phyloP scores from a whole-genome alignment of 2,888 invertebrate genomes.

The Lingula anatina region DNA sequence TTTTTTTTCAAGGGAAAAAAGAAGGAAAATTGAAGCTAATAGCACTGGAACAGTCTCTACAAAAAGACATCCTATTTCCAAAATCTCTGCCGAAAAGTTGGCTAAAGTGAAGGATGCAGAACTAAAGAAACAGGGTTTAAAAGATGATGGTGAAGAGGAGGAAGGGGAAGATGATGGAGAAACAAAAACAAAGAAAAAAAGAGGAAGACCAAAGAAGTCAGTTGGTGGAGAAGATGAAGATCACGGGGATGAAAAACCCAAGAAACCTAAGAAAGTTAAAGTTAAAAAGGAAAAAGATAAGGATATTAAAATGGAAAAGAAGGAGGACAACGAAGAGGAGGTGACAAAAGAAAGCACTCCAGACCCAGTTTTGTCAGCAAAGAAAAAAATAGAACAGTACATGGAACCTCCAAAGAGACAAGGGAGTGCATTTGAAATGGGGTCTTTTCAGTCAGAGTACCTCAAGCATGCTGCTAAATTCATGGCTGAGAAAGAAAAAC shows the following conservation, averaged over 20 bases:
- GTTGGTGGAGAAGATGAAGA: not conserved
- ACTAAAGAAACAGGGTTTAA: too few relatives aligned
- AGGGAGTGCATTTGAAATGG: constrained; percentile 4
- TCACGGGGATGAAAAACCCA: not conserved
- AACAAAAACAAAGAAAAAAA: not conserved
- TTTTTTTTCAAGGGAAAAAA: too few relatives aligned
- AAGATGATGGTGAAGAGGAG: too few relatives aligned
- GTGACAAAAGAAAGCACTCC: too few relatives aligned
- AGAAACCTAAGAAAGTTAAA: constrained; percentile 1
- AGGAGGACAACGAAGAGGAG: constrained; percentile 4
- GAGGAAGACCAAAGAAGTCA: not conserved
- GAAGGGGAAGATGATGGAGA: too few relatives aligned
- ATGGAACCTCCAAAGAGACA: constrained; percentile 1
- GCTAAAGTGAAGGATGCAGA: too few relatives aligned
- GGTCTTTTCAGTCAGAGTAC: too few relatives aligned
- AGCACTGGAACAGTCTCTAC: constrained; percentile 29
- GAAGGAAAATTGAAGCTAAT: constrained; percentile 24
- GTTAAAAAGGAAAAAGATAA: constrained; percentile 8
- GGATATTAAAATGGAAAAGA: not conserved
- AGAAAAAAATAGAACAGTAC: constrained; percentile 1
- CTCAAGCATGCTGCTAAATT: too few relatives aligned
- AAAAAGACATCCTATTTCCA: constrained; percentile 31
- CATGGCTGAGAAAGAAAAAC: too few relatives aligned
- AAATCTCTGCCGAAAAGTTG: constrained; percentile 8
- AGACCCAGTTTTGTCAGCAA: too few relatives aligned